A percentile compares a stretch with the other conserved stretches of the same genome.
These are phyloP conservation scores for Phasianus colchicus DNA, from an alignment of 2,113 vertebrate genomes.

Conservation along the genomic window DNA sequence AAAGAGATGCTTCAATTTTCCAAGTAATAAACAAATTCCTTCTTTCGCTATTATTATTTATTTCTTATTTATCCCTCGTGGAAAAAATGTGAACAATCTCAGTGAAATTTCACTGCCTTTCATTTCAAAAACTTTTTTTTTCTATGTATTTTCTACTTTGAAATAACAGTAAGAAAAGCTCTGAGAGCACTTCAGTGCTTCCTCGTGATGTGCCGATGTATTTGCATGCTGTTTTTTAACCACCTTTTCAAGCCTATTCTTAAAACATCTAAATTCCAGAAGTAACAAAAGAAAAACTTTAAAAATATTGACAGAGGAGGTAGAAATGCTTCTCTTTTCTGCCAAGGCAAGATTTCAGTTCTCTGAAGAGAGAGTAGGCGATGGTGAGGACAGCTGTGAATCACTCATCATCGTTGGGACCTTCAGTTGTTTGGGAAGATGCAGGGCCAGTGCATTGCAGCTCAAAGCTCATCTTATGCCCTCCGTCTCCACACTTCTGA, in stretches of 20 bases:
- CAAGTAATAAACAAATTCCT: background rate
- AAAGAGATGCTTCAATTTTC: background rate
- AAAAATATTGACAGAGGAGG: conserved; percentile 33
- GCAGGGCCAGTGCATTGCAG: background rate
- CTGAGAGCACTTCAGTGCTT: background rate
- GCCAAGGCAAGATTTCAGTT: background rate
- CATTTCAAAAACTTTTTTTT: background rate
- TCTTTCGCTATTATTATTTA: background rate
- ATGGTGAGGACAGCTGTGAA: conserved; percentile 42
- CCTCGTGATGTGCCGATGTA: background rate
- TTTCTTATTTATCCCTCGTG: background rate
- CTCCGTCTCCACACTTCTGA: background rate
- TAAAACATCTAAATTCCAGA: conserved; percentile 11
- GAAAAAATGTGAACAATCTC: background rate
- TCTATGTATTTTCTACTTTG: background rate
- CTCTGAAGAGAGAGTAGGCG: conserved; percentile 21
- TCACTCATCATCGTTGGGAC: conserved; percentile 5
- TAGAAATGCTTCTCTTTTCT: conserved; percentile 46
- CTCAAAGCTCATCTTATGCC: background rate
- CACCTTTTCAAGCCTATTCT: conserved; percentile 18
- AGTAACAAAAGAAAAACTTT: conserved; percentile 27
- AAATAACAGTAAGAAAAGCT: background rate
- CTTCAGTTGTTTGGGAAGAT: background rate
- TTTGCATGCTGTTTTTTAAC: conserved; percentile 18
- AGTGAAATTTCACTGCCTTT: background rate